phyloP scores from a whole-genome alignment of 2,113 vertebrate species.

The Muscicapa adusta region DNA sequence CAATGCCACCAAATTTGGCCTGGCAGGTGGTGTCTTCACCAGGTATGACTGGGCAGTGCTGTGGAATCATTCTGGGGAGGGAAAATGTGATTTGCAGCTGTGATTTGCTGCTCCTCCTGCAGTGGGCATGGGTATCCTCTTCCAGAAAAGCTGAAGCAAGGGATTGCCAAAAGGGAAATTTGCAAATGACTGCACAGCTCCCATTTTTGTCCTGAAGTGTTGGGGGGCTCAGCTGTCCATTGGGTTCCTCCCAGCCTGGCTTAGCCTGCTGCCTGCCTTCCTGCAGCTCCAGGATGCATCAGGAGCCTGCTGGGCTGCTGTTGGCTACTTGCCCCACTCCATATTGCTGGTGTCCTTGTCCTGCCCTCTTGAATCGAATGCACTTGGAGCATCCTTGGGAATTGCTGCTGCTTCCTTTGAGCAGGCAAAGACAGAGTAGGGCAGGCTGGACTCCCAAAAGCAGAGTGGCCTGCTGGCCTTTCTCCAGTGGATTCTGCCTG shows the following conservation, averaged over 20 bases:
- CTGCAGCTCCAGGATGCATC: neutral
- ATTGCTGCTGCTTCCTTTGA: neutral
- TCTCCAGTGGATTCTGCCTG: neutral
- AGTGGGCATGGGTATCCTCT: neutral
- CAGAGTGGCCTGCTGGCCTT: neutral
- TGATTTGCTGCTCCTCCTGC: neutral
- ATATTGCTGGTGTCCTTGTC: neutral
- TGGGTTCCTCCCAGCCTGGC: neutral
- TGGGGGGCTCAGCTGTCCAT: neutral
- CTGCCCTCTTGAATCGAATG: neutral
- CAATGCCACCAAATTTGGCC: conserved; percentile 85
- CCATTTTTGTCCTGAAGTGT: neutral
- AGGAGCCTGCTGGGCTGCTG: neutral
- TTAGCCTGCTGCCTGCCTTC: neutral
- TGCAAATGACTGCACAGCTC: neutral
- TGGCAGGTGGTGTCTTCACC: conserved; percentile 95
- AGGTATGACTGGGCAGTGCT: conserved; percentile 69
- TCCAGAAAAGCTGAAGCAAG: neutral
- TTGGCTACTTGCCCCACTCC: neutral
- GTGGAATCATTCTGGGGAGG: neutral
- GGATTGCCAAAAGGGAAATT: neutral
- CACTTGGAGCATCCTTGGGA: neutral
- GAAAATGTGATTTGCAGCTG: no score
- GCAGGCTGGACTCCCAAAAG: neutral
- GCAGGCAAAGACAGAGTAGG: neutral